Conservation (phyloP, 92 coral and sea anemone genomes). For the Paramuricea clavata region DNA sequence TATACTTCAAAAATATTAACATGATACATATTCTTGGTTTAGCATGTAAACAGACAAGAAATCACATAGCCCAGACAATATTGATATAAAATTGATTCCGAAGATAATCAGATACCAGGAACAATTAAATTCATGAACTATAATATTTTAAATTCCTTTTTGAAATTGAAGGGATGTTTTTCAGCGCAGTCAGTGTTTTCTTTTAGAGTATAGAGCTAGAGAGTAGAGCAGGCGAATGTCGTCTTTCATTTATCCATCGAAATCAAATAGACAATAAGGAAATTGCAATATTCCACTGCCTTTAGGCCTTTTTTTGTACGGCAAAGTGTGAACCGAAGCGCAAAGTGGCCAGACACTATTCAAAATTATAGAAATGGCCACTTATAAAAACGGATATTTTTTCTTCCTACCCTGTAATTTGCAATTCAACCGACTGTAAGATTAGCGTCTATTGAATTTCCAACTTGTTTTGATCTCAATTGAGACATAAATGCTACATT, state of each 20-base stretch:
- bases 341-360: constrained; percentile 23
- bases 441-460: constrained; percentile 31
- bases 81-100: constrained; percentile 11
- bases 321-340: constrained; percentile 11
- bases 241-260: not conserved
- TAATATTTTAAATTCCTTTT: not conserved
- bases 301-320: not conserved
- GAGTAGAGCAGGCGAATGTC: not conserved
- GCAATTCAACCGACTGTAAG: constrained; percentile 1
- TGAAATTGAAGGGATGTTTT: not conserved
- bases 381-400: constrained; percentile 18
- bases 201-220: not conserved
- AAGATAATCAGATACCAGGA: constrained; percentile 20
- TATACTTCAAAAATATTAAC: not conserved
- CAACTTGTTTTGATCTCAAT: not conserved
- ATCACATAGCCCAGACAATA: constrained; percentile 12
- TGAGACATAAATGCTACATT: not conserved
- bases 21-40: not conserved
- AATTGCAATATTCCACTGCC: not conserved
- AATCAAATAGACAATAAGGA: not conserved
- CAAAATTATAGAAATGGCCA: not conserved
- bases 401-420: constrained; percentile 17
- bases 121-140: not conserved
- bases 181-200: not conserved
- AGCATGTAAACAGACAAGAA: not conserved